Percentiles rank a stretch among this genome's conserved stretches.
phyloP scores from a whole-genome alignment of 2,888 invertebrate species.

The Chaetogeoica ovagalla region DNA sequence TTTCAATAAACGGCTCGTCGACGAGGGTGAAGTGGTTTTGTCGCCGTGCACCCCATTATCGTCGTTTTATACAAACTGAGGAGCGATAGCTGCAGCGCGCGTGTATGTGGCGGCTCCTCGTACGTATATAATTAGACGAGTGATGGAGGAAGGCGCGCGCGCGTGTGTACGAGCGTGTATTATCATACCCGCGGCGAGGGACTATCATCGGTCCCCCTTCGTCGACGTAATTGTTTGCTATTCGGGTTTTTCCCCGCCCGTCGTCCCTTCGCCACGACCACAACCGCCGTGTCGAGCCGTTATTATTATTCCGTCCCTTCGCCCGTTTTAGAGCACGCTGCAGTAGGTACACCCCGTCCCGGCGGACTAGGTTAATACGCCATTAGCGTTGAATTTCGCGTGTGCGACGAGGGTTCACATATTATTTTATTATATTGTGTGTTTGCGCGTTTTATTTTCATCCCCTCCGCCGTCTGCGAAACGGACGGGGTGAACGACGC shows the following conservation, averaged over 20 bases:
- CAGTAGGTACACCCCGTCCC: no score
- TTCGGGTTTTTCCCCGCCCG: not conserved
- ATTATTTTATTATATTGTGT: no score
- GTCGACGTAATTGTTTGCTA: constrained; percentile 21
- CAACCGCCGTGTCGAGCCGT: no score
- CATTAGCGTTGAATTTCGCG: constrained; percentile 48
- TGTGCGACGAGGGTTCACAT: constrained; percentile 11
- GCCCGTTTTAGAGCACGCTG: no score
- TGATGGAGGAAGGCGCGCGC: no score
- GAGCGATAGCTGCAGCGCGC: not conserved
- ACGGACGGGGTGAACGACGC: constrained; percentile 4
- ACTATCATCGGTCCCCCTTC: not conserved
- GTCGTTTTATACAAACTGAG: not conserved
- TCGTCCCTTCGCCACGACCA: no score
- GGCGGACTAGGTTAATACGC: constrained; percentile 27
- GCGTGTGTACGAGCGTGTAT: not conserved
- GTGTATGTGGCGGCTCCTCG: not conserved
- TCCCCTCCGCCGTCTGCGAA: not conserved
- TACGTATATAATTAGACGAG: no score
- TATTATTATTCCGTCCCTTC: no score
- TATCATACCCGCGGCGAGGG: not conserved
- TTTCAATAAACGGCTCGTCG: constrained; percentile 7
- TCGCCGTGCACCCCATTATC: not conserved
- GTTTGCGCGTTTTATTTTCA: not conserved
- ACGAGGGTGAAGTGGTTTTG: constrained; percentile 1